These are phyloP conservation scores for Pogonomyrmex californicus DNA, from an alignment of 1,140 invertebrate species.

Conservation along the genomic window DNA sequence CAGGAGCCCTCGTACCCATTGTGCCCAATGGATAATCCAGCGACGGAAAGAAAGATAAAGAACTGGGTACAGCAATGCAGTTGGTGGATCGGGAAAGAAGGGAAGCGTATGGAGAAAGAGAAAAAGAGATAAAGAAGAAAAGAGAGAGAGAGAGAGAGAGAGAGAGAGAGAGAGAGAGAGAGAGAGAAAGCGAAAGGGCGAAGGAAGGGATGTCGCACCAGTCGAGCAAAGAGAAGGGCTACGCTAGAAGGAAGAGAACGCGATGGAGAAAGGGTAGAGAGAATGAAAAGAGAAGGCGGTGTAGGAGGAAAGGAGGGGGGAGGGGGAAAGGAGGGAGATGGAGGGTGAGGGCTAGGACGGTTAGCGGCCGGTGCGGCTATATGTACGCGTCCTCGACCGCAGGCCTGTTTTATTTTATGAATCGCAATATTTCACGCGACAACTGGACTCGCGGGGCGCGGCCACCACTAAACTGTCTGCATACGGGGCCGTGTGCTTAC, in stretches of 20 bases:
- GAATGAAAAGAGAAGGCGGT: conserved; percentile 47
- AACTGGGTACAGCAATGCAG: conserved; percentile 54
- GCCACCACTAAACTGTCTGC: conserved; percentile 86
- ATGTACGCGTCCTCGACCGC: conserved; percentile 85
- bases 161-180: conserved; percentile 33
- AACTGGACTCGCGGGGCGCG: conserved; percentile 84
- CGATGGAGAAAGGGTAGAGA: conserved; percentile 55
- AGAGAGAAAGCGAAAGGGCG: conserved; percentile 39
- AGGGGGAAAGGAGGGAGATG: conserved; percentile 20
- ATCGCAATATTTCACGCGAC: conserved; percentile 87
- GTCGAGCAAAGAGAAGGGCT: conserved; percentile 52
- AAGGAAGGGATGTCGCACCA: conserved; percentile 46
- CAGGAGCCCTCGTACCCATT: conserved; percentile 55
- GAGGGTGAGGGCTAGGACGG: conserved; percentile 78
- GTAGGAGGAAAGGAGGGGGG: conserved; percentile 3
- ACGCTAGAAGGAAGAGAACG: conserved; percentile 56
- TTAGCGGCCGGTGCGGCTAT: conserved; percentile 82
- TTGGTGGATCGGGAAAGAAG: conserved; percentile 55
- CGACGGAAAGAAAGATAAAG: conserved; percentile 65
- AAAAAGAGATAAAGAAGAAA: conserved; percentile 40
- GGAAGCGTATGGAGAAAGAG: conserved; percentile 8
- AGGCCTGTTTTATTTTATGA: conserved; percentile 87
- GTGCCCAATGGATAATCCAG: conserved; percentile 63
- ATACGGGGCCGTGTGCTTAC: conserved; percentile 83
- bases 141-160: conserved; percentile 39